Evolutionary conservation across 2,888 invertebrate species (phyloP).

Genomic region (Scaptomyza parva): DNA sequence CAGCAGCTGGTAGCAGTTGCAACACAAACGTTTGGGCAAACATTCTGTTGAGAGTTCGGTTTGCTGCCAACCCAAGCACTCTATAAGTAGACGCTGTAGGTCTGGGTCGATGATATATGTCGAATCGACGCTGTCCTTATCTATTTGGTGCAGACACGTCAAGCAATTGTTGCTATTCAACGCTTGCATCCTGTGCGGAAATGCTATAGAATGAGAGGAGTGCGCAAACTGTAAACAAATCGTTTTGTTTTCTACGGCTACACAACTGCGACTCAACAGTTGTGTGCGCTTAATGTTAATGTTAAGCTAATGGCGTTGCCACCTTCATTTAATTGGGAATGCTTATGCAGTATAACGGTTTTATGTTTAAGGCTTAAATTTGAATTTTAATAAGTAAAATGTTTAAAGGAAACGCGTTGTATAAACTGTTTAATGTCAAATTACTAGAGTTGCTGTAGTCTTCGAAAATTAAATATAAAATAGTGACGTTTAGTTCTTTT

Average conservation of each 20-base stretch:
- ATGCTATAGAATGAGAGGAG: neutral
- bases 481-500: too few species aligned
- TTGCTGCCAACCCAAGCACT: slow-evolving; percentile 45
- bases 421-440: neutral
- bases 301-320: slow-evolving; percentile 18
- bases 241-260: neutral
- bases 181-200: slow-evolving; percentile 45
- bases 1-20: slow-evolving; percentile 59
- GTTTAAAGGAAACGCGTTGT: neutral
- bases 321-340: slow-evolving; percentile 1
- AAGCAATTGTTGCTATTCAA: slow-evolving; percentile 59
- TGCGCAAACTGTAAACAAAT: slow-evolving; percentile 28
- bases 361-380: slow-evolving; percentile 2
- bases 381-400: neutral
- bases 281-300: slow-evolving; percentile 9
- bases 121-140: neutral
- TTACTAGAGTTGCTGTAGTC: neutral
- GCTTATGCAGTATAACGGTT: slow-evolving; percentile 6
- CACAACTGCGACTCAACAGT: slow-evolving; percentile 34
- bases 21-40: slow-evolving; percentile 67
- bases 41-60: slow-evolving; percentile 22
- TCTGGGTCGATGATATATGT: slow-evolving; percentile 37
- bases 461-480: too few species aligned
- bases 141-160: slow-evolving; percentile 70
- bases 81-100: slow-evolving; percentile 51